Evolutionary conservation across 2,888 invertebrate species (phyloP).

Genomic region (Cephus spinipes): DNA sequence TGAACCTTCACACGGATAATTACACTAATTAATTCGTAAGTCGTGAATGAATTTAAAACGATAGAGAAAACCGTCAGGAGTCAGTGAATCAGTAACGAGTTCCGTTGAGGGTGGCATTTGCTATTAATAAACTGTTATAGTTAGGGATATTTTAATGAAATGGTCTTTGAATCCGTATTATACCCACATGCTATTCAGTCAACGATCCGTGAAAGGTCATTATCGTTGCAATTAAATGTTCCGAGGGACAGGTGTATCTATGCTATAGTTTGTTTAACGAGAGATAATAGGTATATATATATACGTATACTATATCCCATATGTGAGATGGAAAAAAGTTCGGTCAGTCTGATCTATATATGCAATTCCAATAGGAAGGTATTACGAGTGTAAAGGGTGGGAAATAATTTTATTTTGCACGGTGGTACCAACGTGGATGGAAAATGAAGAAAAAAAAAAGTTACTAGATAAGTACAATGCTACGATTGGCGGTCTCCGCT

Average conservation of each 20-base stretch:
- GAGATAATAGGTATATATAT: not conserved
- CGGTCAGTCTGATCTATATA: not conserved
- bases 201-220: constrained; percentile 51
- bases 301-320: not conserved
- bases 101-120: not conserved
- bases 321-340: not conserved
- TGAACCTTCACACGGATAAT: not conserved
- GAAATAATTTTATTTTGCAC: not conserved
- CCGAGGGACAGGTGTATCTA: constrained; percentile 1
- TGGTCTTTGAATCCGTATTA: not conserved
- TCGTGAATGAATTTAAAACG: not conserved
- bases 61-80: not conserved
- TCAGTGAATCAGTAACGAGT: not conserved
- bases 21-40: not conserved
- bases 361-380: not conserved
- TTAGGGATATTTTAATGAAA: not conserved
- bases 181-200: constrained; percentile 41
- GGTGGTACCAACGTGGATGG: not conserved
- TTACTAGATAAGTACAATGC: not conserved
- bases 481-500: not conserved
- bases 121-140: not conserved
- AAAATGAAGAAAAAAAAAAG: not conserved
- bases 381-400: not conserved
- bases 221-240: constrained; percentile 34
- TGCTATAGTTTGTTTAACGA: not conserved